Evolutionary conservation across 2,113 vertebrate genomes (phyloP).

Genomic region (Myiozetetes cayanensis): DNA sequence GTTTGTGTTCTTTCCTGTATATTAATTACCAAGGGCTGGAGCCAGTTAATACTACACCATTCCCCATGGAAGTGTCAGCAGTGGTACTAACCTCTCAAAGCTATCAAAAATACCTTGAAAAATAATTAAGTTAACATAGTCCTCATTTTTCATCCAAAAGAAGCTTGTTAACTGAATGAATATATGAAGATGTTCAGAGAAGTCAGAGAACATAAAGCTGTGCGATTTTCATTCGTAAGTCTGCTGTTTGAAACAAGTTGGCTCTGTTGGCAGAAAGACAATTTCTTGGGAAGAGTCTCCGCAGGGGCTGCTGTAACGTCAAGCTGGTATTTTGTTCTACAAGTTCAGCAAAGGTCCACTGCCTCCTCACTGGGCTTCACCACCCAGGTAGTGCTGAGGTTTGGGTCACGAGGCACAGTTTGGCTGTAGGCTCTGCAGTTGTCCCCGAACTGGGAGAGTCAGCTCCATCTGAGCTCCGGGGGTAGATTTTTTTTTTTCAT

Average conservation of each 20-base stretch:
- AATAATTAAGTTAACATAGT: background rate
- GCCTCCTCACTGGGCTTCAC: background rate
- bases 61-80: background rate
- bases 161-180: background rate
- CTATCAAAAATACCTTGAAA: background rate
- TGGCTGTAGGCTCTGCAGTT: background rate
- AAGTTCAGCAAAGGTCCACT: background rate
- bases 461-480: background rate
- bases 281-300: background rate
- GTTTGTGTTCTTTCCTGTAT: background rate
- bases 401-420: background rate
- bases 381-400: background rate
- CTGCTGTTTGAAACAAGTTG: background rate
- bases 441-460: background rate
- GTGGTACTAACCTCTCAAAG: background rate
- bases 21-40: background rate
- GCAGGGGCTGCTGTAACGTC: fast-evolving
- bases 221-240: background rate
- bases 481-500: background rate
- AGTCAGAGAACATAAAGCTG: background rate
- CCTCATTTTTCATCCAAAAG: background rate
- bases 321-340: background rate
- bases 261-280: background rate
- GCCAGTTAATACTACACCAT: background rate
- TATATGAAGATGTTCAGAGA: background rate